Evolutionary conservation across 2,113 vertebrate species (phyloP).

Genomic region (Scatophagus argus): DNA sequence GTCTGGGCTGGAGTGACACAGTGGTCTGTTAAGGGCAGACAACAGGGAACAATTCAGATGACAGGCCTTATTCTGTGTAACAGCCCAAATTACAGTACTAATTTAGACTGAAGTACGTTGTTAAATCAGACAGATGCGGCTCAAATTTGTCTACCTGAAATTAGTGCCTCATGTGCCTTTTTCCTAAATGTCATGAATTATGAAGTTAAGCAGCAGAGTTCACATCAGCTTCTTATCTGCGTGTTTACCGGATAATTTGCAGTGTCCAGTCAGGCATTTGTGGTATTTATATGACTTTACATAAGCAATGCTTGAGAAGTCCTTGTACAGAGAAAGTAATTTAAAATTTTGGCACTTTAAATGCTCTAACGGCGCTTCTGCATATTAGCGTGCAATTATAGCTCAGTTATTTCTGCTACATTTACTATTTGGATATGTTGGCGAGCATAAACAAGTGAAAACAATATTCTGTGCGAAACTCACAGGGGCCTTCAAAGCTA

Average conservation of each 20-base stretch:
- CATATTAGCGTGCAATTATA: constrained; percentile 17
- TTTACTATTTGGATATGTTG: constrained; percentile 8
- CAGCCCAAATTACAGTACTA: constrained; percentile 8
- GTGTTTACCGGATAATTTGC: not conserved
- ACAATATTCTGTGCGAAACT: constrained; percentile 1
- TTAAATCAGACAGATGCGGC: constrained; percentile 17
- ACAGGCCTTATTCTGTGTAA: constrained; percentile 28
- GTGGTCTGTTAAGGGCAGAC: constrained; percentile 20
- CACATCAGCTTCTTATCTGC: constrained; percentile 4
- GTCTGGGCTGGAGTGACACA: constrained; percentile 27
- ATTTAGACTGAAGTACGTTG: constrained; percentile 2
- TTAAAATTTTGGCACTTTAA: not conserved
- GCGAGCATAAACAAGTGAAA: not conserved
- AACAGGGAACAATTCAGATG: constrained; percentile 24
- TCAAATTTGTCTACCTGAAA: not conserved
- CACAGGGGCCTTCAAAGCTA: constrained; percentile 12
- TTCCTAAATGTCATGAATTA: not conserved
- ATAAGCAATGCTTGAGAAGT: not conserved
- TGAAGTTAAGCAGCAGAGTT: not conserved
- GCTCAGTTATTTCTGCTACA: constrained; percentile 18
- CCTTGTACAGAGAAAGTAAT: not conserved
- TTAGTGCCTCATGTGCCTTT: not conserved
- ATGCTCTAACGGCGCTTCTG: not conserved
- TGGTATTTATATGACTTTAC: not conserved
- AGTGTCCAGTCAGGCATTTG: not conserved